Base-by-base conservation (phyloP, 2,113 vertebrate genomes). In the Mustela lutreola region DNA sequence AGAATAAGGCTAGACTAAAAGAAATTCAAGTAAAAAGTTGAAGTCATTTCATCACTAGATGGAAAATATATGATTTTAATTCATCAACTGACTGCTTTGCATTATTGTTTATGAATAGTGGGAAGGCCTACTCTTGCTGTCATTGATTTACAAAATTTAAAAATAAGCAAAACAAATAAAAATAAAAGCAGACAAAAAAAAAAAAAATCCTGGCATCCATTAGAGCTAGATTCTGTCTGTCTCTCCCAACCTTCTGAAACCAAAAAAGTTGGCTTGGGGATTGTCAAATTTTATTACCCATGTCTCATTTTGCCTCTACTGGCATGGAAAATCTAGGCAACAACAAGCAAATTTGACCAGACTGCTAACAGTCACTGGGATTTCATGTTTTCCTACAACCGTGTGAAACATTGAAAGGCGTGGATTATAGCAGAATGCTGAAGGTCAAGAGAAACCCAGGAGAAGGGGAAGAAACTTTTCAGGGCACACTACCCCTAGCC, bases 401-500 rank as follows among this genome's bases (percentile, higher is more conserved):
- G 1, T 53, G 39, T 26, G 58, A 70, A 42, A 63, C n/a, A 7
- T 2, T 70, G 60, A 45, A 24, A 84, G 36, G n/a, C 4, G 10
- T 22, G 21, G 56, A 28, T 45, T 48, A 31, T 11, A 18, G 24
- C 5, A 21, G 56, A 33, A n/a, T 19, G 15, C 67, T 12, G 24
- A 60, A 39, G 22, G 5, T 1, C 71, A 36, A 56, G 5, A 62
- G 73, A 19, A 78, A 50, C 4, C 50, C 71, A 11, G 31, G 12
- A 2, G 7, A 60, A 75, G 24, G 48, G 19, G 42, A 71, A 53
- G 70, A 63, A 56, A 11, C 48, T 22, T 79, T 39, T 26, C 39
- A 33, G 1, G 21, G 42, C 31, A 39, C 3, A 1, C 39, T 53
- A 10, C 21, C 0, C 26, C 28, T 42, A 4, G 53, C 48, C 65